A percentile compares a stretch with the other conserved stretches of the same genome.
Evolutionary conservation across 2,888 invertebrate genomes (phyloP).

Genomic region (Troglohyphantes excavatus): DNA sequence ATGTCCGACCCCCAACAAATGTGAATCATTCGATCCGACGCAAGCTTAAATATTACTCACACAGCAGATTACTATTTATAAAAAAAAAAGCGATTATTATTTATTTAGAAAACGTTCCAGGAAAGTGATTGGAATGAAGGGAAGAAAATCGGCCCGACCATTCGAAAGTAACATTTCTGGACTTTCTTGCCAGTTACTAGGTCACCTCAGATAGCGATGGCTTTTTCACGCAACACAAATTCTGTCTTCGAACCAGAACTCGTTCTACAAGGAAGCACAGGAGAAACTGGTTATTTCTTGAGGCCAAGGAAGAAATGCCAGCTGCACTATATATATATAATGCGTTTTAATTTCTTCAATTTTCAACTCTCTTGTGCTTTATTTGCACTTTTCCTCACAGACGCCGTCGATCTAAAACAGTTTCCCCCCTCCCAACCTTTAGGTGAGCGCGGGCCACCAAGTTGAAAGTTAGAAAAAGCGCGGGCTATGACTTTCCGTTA

Average conservation of each 20-base stretch:
- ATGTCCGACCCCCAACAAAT: too few species aligned
- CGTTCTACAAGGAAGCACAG: slow-evolving; percentile 57
- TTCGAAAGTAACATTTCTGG: slow-evolving; percentile 53
- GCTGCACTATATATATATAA: slow-evolving; percentile 45
- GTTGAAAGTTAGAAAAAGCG: too few species aligned
- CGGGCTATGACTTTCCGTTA: too few species aligned
- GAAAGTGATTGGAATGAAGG: slow-evolving; percentile 6
- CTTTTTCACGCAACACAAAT: slow-evolving; percentile 51
- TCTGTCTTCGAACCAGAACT: slow-evolving; percentile 49
- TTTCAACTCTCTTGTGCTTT: slow-evolving; percentile 24
- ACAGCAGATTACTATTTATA: too few species aligned
- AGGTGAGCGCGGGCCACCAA: too few species aligned
- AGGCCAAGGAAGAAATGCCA: slow-evolving; percentile 23
- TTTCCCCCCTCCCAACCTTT: too few species aligned
- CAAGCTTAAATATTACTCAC: too few species aligned
- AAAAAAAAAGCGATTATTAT: background rate
- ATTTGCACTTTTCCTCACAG: slow-evolving; percentile 17
- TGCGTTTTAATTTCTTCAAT: slow-evolving; percentile 42
- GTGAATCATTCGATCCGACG: too few species aligned
- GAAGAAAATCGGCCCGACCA: background rate
- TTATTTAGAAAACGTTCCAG: background rate
- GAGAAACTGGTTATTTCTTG: slow-evolving; percentile 37
- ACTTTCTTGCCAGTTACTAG: slow-evolving; percentile 55
- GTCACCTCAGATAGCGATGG: slow-evolving; percentile 64
- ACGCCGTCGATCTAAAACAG: too few species aligned